Evolutionary conservation across 2,113 vertebrate genomes (phyloP).

Genomic region (Eulemur macaco): DNA sequence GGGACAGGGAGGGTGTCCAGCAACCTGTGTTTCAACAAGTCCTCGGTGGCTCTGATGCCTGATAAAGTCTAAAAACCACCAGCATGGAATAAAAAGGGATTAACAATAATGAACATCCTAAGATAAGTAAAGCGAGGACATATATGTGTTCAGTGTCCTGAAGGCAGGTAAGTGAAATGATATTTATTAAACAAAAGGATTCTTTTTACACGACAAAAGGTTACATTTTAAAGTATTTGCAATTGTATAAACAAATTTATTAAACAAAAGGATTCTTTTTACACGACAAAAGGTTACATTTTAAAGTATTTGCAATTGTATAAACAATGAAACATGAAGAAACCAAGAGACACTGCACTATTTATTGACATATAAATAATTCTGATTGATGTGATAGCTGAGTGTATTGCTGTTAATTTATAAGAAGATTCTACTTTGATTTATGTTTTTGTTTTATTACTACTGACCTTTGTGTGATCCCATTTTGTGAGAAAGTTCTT

Average conservation of each 20-base stretch:
- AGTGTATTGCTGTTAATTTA: constrained; percentile 76
- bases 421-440: constrained; percentile 77
- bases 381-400: constrained; percentile 66
- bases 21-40: background rate
- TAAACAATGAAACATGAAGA: background rate
- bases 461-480: constrained; percentile 81
- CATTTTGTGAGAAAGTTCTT: constrained; percentile 77
- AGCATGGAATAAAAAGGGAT: background rate
- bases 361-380: constrained; percentile 72
- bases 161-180: background rate
- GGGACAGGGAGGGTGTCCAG: background rate
- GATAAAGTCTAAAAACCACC: background rate
- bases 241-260: background rate
- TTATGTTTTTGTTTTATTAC: constrained; percentile 81
- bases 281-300: background rate
- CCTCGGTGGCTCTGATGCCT: background rate
- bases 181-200: background rate
- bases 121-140: background rate
- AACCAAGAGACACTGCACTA: background rate
- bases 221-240: background rate
- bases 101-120: background rate
- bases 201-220: background rate
- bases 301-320: background rate
- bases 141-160: background rate
- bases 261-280: constrained; percentile 16